These are phyloP conservation scores for Lota lota DNA, from an alignment of 2,113 vertebrate genomes.

Conservation along the genomic window DNA sequence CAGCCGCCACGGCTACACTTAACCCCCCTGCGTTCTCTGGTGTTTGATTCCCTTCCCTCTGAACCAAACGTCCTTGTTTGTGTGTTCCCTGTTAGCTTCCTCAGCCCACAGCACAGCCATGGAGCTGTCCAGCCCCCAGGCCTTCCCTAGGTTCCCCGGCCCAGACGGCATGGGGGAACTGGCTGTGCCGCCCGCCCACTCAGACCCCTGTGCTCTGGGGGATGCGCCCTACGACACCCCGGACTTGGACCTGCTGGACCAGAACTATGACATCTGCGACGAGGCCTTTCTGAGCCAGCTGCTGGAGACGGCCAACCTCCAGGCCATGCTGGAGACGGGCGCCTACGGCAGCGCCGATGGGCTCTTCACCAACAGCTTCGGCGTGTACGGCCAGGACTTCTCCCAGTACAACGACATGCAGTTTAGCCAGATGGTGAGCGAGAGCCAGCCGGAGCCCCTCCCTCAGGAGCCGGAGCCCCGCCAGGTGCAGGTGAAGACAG, in stretches of 20 bases:
- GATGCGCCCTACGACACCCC: slow-evolving; percentile 35
- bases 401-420: slow-evolving; percentile 60
- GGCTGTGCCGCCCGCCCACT: slow-evolving; percentile 11
- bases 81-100: too few species aligned
- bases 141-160: slow-evolving; percentile 26
- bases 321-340: slow-evolving; percentile 15
- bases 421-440: slow-evolving; percentile 65
- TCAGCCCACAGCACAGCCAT: neutral
- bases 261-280: slow-evolving; percentile 21
- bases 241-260: slow-evolving; percentile 26
- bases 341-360: slow-evolving; percentile 30
- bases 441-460: slow-evolving; percentile 41
- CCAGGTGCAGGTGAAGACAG: slow-evolving; percentile 67
- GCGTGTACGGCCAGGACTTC: slow-evolving; percentile 46
- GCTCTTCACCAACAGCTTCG: slow-evolving; percentile 43
- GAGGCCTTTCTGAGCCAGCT: slow-evolving; percentile 30
- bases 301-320: slow-evolving; percentile 27
- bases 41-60: neutral
- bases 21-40: too few species aligned
- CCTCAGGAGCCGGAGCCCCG: slow-evolving; percentile 9
- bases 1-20: too few species aligned
- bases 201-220: neutral
- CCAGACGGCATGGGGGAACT: slow-evolving; percentile 22
- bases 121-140: slow-evolving; percentile 31
- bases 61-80: neutral